Percentiles rank a stretch among this genome's conserved stretches.
phyloP scores from a whole-genome alignment of 2,797 vertebrate species.

The Notolabrus celidotus region DNA sequence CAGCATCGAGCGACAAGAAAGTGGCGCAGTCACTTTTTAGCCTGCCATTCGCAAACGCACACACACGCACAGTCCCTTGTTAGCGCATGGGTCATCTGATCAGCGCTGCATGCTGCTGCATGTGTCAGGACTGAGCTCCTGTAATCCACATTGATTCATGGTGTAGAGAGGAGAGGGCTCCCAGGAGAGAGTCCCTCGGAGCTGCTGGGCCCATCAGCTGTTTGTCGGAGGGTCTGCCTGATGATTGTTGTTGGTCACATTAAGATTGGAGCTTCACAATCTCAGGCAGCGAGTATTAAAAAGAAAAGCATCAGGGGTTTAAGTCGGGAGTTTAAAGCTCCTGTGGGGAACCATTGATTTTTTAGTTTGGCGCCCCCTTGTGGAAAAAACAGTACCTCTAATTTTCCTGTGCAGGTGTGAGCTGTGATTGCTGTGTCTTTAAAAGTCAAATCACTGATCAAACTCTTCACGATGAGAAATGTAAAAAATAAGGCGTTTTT shows the following conservation, averaged over 20 bases:
- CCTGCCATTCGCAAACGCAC: slow-evolving; percentile 21
- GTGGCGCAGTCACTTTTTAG: slow-evolving; percentile 64
- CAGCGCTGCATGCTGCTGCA: slow-evolving; percentile 37
- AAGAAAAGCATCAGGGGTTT: slow-evolving; percentile 9
- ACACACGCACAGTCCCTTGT: slow-evolving; percentile 35
- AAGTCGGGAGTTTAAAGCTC: not conserved
- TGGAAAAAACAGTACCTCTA: no score
- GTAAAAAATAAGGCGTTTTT: no score
- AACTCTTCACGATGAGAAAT: no score
- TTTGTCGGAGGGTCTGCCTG: slow-evolving; percentile 18
- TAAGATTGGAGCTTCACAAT: not conserved
- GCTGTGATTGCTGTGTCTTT: no score
- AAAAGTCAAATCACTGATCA: no score
- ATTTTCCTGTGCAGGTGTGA: no score
- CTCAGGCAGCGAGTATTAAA: no score
- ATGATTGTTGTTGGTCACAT: slow-evolving; percentile 4
- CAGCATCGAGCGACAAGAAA: slow-evolving; percentile 60
- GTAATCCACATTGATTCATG: slow-evolving; percentile 69
- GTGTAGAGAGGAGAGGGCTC: slow-evolving; percentile 52
- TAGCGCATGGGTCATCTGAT: slow-evolving; percentile 57
- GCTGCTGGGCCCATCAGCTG: slow-evolving; percentile 46
- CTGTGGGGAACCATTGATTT: no score
- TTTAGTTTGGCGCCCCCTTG: no score
- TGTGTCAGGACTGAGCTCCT: slow-evolving; percentile 57
- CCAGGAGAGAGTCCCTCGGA: slow-evolving; percentile 38